A percentile compares a stretch with the other conserved stretches of the same genome.
Conservation (phyloP, 1,140 invertebrate species). For the Cyrtorhinus lividipennis region DNA sequence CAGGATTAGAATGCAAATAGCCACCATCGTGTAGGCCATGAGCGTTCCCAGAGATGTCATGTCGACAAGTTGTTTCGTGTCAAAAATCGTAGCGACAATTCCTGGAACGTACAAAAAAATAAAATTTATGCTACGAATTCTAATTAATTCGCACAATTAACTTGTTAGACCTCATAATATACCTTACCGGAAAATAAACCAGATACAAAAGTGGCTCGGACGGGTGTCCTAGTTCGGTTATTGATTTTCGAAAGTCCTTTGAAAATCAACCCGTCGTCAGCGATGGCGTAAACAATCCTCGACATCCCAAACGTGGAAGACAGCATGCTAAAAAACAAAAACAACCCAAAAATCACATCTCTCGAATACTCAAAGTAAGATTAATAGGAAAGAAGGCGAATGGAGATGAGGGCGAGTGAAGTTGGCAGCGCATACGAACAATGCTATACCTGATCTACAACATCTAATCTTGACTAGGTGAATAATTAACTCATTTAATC, state of each 20-base stretch:
- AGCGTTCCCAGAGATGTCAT: conserved; percentile 93
- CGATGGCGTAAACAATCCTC: conserved; percentile 72
- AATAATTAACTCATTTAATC: too few species aligned
- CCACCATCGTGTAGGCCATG: conserved; percentile 80
- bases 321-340: conserved; percentile 43
- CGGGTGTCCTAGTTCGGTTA: conserved; percentile 16
- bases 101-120: conserved; percentile 37
- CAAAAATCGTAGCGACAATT: conserved; percentile 69
- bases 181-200: conserved; percentile 19
- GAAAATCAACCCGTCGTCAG: conserved; percentile 68
- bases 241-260: conserved; percentile 57
- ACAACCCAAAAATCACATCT: neutral
- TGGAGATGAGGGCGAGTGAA: too few species aligned
- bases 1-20: conserved; percentile 70
- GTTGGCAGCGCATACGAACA: too few species aligned
- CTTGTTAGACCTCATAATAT: too few species aligned
- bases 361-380: neutral
- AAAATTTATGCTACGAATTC: too few species aligned
- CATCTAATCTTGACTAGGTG: too few species aligned
- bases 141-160: too few species aligned
- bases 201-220: conserved; percentile 12
- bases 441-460: too few species aligned
- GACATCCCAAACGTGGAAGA: conserved; percentile 68
- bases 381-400: too few species aligned
- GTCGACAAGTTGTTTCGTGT: conserved; percentile 77